A percentile compares a stretch with the other conserved stretches of the same genome.
These are phyloP conservation scores for Lampropteryx suffumata DNA, from an alignment of 2,888 invertebrate species.

Conservation along the genomic window DNA sequence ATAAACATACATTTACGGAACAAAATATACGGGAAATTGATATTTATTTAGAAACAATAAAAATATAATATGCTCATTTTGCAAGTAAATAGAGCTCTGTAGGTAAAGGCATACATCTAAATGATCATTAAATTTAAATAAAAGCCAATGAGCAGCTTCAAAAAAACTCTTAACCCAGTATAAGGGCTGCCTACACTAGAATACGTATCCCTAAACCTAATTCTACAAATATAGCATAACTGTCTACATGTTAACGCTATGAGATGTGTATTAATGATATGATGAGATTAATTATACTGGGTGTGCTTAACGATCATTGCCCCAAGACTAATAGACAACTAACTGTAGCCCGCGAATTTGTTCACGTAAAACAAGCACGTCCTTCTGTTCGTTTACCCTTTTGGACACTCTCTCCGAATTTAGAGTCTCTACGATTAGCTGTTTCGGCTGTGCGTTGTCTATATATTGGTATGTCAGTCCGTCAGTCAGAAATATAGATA, in stretches of 20 bases:
- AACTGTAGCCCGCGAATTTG: no score
- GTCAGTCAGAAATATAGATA: no score
- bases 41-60: no score
- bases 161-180: constrained; percentile 50
- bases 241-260: constrained; percentile 73
- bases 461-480: no score
- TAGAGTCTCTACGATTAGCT: no score
- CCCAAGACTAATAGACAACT: constrained; percentile 38
- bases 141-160: constrained; percentile 24
- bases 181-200: constrained; percentile 61
- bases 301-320: constrained; percentile 29
- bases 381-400: no score
- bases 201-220: constrained; percentile 54
- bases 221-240: constrained; percentile 62
- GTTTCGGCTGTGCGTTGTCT: no score
- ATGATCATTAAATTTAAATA: constrained; percentile 3
- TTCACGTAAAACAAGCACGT: no score
- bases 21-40: no score
- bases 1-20: no score
- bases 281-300: constrained; percentile 65
- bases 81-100: not conserved
- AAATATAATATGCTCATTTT: no score
- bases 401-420: no score
- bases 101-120: constrained; percentile 5
- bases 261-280: constrained; percentile 80